Evolutionary conservation across 1,140 invertebrate species (phyloP), one percentile per base, ranked within the genome.

Genomic region (Drosophila murphyi): DNA sequence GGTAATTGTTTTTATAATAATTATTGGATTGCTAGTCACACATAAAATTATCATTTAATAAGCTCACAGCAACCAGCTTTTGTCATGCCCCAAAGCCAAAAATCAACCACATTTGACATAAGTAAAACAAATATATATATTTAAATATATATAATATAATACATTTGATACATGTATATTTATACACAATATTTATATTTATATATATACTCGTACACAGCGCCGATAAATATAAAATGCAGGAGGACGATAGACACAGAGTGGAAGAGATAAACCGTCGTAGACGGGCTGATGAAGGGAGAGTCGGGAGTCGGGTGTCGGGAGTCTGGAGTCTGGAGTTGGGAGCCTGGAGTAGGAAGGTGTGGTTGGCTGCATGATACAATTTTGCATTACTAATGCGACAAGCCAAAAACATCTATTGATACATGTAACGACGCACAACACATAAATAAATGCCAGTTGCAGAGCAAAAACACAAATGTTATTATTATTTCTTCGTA

Each of bases 351-450:
- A 4, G 45, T 20, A 20, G 28, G 28, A 6, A 59, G 45, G 32
- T 28, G 50, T 56, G 37, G 57, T 35, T 12, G 61, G 57, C 64
- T 82, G 54, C 62, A 60, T 69, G 77, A 67, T 57, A 79, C 67
- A 85, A 78, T 86, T 86, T 87, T 86, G 82, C 82, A 86, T 86
- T 82, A 73, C 71, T 87, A 86, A 86, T 86, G 82, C 82, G 82
- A 86, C 82, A 87, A 87, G 64, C 64, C 60, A 78, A 57, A 74
- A 75, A 76, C 73, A 85, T 86, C 55, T 77, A 85, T 86, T 70
- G 81, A 78, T 72, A 85, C 80, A 85, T 86, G 82, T 83, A 78
- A 59, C 81, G 56, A 80, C 65, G 77, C 63, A 64, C 62, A 82
- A 52, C 63, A 78, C 82, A 87, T 86, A 82, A 86, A 86, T 86